These are phyloP conservation scores for Apomyelois bistriatella DNA, from an alignment of 2,888 invertebrate genomes.

Conservation along the genomic window DNA sequence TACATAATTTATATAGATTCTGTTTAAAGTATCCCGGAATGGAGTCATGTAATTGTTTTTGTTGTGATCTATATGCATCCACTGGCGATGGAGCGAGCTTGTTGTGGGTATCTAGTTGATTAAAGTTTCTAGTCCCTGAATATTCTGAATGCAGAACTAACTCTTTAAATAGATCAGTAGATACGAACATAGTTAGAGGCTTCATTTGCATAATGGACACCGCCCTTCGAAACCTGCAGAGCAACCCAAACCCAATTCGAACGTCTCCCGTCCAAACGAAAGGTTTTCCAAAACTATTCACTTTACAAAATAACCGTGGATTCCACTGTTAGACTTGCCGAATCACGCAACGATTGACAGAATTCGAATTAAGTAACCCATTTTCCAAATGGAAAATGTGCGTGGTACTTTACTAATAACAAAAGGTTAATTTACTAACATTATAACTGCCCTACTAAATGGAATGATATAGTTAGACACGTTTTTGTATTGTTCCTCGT, in stretches of 20 bases:
- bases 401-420: slow-evolving; percentile 16
- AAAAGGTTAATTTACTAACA: neutral
- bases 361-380: slow-evolving; percentile 55
- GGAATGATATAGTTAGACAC: neutral
- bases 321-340: slow-evolving; percentile 33
- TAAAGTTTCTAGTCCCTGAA: slow-evolving; percentile 42
- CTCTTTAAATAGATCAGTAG: slow-evolving; percentile 61
- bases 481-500: neutral
- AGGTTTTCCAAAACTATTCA: slow-evolving; percentile 46
- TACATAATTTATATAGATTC: no score
- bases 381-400: slow-evolving; percentile 30
- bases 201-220: slow-evolving; percentile 71
- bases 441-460: neutral
- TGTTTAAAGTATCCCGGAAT: no score
- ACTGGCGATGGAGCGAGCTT: slow-evolving; percentile 29
- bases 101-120: slow-evolving; percentile 30
- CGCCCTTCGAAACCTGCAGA: slow-evolving; percentile 48
- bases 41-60: neutral
- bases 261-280: slow-evolving; percentile 34
- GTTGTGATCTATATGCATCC: slow-evolving; percentile 9
- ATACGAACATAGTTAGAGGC: slow-evolving; percentile 49
- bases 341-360: slow-evolving; percentile 62
- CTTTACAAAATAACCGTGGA: slow-evolving; percentile 40
- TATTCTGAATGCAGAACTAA: slow-evolving; percentile 33
- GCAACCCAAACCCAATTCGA: slow-evolving; percentile 39